Evolutionary conservation across 2,797 vertebrate species (phyloP).

Genomic region (Limosa lapponica): DNA sequence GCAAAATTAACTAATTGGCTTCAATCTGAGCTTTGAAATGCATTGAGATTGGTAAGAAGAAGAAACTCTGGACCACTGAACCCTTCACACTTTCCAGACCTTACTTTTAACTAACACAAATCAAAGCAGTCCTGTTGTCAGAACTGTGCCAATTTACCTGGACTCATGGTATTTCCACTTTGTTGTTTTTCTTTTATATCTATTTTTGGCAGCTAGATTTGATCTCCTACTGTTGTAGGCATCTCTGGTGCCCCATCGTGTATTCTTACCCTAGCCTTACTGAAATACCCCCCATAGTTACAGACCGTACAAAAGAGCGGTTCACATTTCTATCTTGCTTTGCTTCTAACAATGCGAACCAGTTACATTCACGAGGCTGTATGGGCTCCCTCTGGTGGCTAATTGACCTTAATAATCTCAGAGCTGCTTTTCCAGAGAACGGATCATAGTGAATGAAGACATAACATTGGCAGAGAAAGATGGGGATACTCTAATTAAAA

Average conservation of each 20-base stretch:
- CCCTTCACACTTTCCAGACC: neutral
- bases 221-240: neutral
- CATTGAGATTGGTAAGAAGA: neutral
- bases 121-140: neutral
- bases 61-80: neutral
- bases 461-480: neutral
- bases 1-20: neutral
- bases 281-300: fast-evolving
- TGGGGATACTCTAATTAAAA: neutral
- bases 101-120: neutral
- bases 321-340: fast-evolving
- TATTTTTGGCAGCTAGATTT: neutral
- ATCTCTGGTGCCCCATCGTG: neutral
- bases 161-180: neutral
- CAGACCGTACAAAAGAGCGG: fast-evolving
- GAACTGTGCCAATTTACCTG: neutral
- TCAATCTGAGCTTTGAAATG: neutral
- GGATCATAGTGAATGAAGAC: fast-evolving
- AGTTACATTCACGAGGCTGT: neutral
- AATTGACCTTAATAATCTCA: neutral
- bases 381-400: conserved; percentile 18
- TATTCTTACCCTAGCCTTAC: neutral
- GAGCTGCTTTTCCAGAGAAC: neutral
- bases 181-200: neutral
- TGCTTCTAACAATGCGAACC: fast-evolving